Evolutionary conservation across 2,888 invertebrate species (phyloP), one percentile per base, ranked within the genome.

Genomic region (Torymus auratus): DNA sequence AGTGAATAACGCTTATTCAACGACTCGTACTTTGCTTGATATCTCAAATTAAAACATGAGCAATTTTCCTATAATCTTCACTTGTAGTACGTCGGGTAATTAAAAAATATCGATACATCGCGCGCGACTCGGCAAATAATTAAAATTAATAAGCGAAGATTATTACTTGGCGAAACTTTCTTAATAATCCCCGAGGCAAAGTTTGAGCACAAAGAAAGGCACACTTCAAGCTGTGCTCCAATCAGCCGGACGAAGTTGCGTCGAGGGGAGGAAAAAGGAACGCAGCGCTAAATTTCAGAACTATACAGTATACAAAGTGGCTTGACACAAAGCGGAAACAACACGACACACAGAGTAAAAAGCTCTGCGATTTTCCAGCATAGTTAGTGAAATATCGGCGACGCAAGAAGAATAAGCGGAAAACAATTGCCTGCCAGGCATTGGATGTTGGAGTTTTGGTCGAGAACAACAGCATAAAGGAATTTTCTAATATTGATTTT

Each of bases 131-230:
- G 58, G 15, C 41, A 52, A 52, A 52, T 23, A 67, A 67, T 67
- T 52, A 67, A 65, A 74, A 67, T 74, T 67, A 60, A 67, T 67
- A 58, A 67, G 13, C 5, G 55, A 55, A 73, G 15, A 12, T 64
- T 55, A 61, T 71, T 23, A 50, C 71, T 61, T 60, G 2, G 23
- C 11, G 17, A 13, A 60, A 75, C 52, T 67, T 75, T 75, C 68
- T 75, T 75, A 68, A 75, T 68, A 60, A 75, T 68, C 60, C 11
- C 68, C 67, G 28, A 28, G 28, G 2, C 28, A 65, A 82, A 74
- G 67, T 74, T 68, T n/a, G 17, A 17, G 14, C 68, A n/a, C 65
- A 68, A 68, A 60, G 75, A 60, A 5, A 28, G 15, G 17, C 17
- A 13, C 67, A 23, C 75, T 75, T 53, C 14, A 4, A 65, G 28